Base-by-base conservation (phyloP, 2,113 vertebrate genomes). In the Anolis carolinensis region DNA sequence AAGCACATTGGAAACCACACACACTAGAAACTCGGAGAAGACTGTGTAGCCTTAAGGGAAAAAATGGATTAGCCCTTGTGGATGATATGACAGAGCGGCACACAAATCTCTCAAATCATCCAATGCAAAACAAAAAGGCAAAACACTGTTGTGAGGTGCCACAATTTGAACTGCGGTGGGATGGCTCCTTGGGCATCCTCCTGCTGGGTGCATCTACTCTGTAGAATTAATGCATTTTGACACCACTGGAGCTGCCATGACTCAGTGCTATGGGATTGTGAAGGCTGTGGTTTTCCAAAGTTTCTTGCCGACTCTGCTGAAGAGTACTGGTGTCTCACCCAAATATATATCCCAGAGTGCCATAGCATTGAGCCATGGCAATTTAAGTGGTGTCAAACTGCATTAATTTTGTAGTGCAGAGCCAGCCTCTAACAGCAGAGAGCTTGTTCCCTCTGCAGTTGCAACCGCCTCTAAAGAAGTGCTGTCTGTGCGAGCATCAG, bases 1-100 rank as follows among this genome's bases (percentile, higher is more conserved):
- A 95, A 93, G 92, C 91, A 95, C 93, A 92, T 91, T 94, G 90
- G 87, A 93, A 93, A 92, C 85, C 90, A 93, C 93, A 95, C 83
- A 5, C 5, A 86, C 92, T 27, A 91, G 89, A 93, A 39, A 92
- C 84, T 82, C 91, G 87, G 83, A 91, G 93, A 91, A 93, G 89
- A 89, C 85, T 86, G 82, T 79, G 91, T 80, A 92, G 84, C 92
- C 91, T 90, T 92, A 94, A 94, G 92, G 93, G 93, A 94, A 90
- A 3, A 86, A 90, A 82, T 89, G 91, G 86, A 89, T 93, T 94
- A 95, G 93, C 94, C 93, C 94, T 95, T 94, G 92, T 92, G 93
- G 94, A 93, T 92, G 90, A 55, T 88, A 90, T 87, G 89, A 94
- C 79, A 91, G 89, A 74, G 67, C 30, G 34, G 62, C 76, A 92